Percentiles rank a stretch among this genome's conserved stretches.
These are phyloP conservation scores for Heliconius eleuchia DNA, from an alignment of 1,140 invertebrate species.

Conservation along the genomic window DNA sequence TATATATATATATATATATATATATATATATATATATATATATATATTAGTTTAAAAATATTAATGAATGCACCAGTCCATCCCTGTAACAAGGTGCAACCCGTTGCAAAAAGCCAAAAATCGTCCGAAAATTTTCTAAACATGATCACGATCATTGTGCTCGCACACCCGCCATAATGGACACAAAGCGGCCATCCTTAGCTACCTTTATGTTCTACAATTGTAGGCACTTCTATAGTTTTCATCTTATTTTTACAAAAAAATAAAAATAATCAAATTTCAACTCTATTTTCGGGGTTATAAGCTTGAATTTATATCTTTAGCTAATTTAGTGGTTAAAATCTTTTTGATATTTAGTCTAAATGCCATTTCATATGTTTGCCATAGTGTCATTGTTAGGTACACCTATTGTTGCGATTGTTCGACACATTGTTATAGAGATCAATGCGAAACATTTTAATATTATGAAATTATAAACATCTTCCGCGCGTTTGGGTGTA, in stretches of 20 bases:
- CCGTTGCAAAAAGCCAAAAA: constrained; percentile 77
- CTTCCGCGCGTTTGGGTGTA: constrained; percentile 57
- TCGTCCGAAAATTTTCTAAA: constrained; percentile 78
- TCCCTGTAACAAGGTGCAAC: constrained; percentile 75
- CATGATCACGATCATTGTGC: constrained; percentile 69
- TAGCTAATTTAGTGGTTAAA: constrained; percentile 24
- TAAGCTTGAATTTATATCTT: constrained; percentile 26
- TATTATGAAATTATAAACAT: constrained; percentile 80
- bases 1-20: too few species aligned
- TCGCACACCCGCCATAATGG: constrained; percentile 75
- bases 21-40: too few species aligned
- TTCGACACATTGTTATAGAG: constrained; percentile 63
- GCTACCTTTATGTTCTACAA: constrained; percentile 73
- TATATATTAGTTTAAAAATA: neutral
- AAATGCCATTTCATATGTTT: constrained; percentile 75
- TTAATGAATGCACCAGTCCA: constrained; percentile 40
- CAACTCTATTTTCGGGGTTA: neutral
- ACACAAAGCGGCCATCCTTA: constrained; percentile 76
- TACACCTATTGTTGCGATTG: constrained; percentile 75
- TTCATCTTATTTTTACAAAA: constrained; percentile 9
- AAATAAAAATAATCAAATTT: neutral
- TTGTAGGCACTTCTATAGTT: constrained; percentile 46
- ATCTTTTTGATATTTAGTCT: constrained; percentile 36
- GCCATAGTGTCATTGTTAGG: constrained; percentile 77
- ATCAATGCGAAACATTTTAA: constrained; percentile 81